Conservation (phyloP, 2,888 invertebrate species). For the Micoletzkya japonica region DNA sequence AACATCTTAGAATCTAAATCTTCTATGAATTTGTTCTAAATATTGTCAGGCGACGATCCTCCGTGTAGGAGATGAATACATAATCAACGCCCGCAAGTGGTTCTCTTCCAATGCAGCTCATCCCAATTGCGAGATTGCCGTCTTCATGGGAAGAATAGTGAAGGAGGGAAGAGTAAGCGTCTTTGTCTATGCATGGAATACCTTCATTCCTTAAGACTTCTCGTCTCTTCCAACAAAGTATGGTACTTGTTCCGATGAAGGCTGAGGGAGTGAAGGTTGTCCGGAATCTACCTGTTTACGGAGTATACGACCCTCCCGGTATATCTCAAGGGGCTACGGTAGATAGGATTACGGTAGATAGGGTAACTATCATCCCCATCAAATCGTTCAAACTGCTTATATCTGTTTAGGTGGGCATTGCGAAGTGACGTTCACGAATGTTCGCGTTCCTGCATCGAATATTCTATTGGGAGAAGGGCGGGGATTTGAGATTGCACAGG, state of each 20-base stretch:
- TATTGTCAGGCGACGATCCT: constrained; percentile 62
- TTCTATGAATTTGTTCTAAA: not conserved
- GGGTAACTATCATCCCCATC: not conserved
- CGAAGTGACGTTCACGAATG: constrained; percentile 67
- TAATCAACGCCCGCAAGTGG: constrained; percentile 68
- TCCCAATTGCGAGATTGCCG: constrained; percentile 66
- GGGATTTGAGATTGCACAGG: constrained; percentile 68
- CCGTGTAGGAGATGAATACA: constrained; percentile 65
- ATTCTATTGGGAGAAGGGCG: constrained; percentile 67
- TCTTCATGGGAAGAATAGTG: constrained; percentile 68
- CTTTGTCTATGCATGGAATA: not conserved
- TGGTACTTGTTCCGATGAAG: constrained; percentile 68
- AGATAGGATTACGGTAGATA: not conserved
- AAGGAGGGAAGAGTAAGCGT: constrained; percentile 28
- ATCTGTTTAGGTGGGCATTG: constrained; percentile 66
- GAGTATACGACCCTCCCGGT: constrained; percentile 66
- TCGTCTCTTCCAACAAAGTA: constrained; percentile 66
- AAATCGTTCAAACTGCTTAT: not conserved
- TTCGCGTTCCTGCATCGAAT: constrained; percentile 66
- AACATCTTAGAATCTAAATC: not conserved
- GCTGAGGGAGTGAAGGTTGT: constrained; percentile 66
- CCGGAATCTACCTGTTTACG: constrained; percentile 66
- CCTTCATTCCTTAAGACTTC: constrained; percentile 45
- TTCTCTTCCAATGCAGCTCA: constrained; percentile 68
- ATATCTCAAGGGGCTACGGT: not conserved